Evolutionary conservation across 2,888 invertebrate genomes (phyloP).

Genomic region (Calliscelio sp.): DNA sequence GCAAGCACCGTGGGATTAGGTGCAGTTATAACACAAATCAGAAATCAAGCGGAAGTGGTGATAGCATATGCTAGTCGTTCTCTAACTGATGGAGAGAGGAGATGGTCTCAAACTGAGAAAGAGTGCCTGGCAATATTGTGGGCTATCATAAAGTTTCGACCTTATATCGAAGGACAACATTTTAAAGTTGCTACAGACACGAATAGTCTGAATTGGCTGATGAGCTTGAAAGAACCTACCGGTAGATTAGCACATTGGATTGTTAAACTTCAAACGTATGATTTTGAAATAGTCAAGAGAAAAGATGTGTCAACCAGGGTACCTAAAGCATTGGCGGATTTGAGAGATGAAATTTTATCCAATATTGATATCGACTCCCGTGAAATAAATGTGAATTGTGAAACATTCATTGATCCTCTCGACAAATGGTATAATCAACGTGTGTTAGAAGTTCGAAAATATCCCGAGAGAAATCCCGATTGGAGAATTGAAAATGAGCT

Average conservation of each 20-base stretch:
- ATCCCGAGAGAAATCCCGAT: conserved; percentile 18
- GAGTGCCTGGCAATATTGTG: no score
- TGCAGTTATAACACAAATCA: conserved; percentile 48
- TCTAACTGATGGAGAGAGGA: no score
- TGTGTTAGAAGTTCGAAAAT: neutral
- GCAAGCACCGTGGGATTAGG: conserved; percentile 55
- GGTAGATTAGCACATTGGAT: conserved; percentile 45
- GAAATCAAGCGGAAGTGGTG: conserved; percentile 21
- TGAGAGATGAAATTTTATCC: neutral
- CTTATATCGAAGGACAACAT: conserved; percentile 57
- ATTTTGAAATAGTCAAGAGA: neutral
- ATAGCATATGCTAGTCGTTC: conserved; percentile 57
- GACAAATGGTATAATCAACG: conserved; percentile 26
- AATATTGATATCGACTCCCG: neutral
- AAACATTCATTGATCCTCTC: neutral
- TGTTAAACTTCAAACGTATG: conserved; percentile 3
- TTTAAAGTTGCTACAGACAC: neutral
- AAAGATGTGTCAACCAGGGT: conserved; percentile 10
- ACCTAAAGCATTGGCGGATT: conserved; percentile 1
- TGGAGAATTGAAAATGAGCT: conserved; percentile 24
- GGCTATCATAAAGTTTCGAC: conserved; percentile 42
- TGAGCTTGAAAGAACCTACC: neutral
- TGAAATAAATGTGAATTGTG: neutral
- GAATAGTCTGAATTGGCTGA: neutral
- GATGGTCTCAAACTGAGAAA: no score